Evolutionary conservation across 2,888 invertebrate species (phyloP).

Genomic region (Carterocephalus palaemon): DNA sequence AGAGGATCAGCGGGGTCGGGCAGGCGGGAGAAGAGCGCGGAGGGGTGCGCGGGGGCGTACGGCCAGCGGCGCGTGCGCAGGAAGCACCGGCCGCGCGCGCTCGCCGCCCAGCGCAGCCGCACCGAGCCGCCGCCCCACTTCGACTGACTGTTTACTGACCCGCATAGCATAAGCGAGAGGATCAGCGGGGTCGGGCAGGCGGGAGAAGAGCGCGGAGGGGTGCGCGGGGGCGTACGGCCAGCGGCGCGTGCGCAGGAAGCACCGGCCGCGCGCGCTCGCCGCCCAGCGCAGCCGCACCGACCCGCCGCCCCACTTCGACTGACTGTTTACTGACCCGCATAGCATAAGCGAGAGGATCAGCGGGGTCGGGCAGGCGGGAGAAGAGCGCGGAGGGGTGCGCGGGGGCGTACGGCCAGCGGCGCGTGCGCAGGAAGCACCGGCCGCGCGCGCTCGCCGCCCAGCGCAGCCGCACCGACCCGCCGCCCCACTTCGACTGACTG

Average conservation of each 20-base stretch:
- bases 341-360: conserved; percentile 89
- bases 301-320: conserved; percentile 75
- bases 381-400: conserved; percentile 81
- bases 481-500: conserved; percentile 78
- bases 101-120: conserved; percentile 90
- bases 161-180: too few species aligned
- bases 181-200: conserved; percentile 84
- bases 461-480: conserved; percentile 82
- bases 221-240: conserved; percentile 82
- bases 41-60: conserved; percentile 74
- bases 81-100: conserved; percentile 88
- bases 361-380: conserved; percentile 83
- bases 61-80: conserved; percentile 87
- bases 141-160: too few species aligned
- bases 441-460: conserved; percentile 92
- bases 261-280: conserved; percentile 87
- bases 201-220: conserved; percentile 83
- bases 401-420: conserved; percentile 84
- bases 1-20: conserved; percentile 87
- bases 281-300: conserved; percentile 90
- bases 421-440: conserved; percentile 86
- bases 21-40: conserved; percentile 85
- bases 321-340: too few species aligned
- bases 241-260: conserved; percentile 87
- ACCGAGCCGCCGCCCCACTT: conserved; percentile 78